Evolutionary conservation across 2,888 invertebrate species (phyloP), one percentile per base, ranked within the genome.

Genomic region (Ormia ochracea): DNA sequence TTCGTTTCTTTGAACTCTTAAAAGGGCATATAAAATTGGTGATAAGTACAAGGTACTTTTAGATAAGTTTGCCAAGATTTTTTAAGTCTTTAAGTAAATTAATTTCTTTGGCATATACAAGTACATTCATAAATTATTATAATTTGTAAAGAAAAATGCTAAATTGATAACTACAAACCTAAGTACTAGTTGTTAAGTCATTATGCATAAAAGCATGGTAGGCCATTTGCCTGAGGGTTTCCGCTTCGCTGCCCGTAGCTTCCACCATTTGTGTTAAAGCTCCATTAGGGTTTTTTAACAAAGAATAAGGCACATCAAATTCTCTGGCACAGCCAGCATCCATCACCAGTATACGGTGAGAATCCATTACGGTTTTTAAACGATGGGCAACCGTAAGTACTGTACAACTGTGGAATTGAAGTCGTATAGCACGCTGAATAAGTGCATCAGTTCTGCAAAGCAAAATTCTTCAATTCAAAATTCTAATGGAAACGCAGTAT

Each of bases 311-410:
- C 84, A 93, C 92, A 87, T 93, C 94, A 84, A 93, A 94, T 89
- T 95, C 95, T 70, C 93, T 93, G 72, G 95, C 92, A 17, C 90
- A 89, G 0, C 98, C 98, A 5, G 93, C 92, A 85, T 96, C 95
- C 93, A 98, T 94, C 1, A 97, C 96, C 86, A 97, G 91, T 17
- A 97, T 94, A 78, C 94, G 92, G 90, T 97, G 96, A 0, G 96
- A 96, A 89, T 98, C 97, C 94, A 98, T 97, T 81, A 98, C 95
- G 0, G 97, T 98, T 88, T 97, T 94, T 28, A 98, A 91, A 45
- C 98, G 92, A 90, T 98, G 97, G 4, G 97, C 97, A 36, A 98
- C 96, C 0, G 97, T 97, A 43, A 98, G 90, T 7, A 98, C 96
- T 0, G 97, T 96, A 88, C 96, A 97, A 19, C 94, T 90, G 12